A percentile compares a stretch with the other conserved stretches of the same genome.
Conservation (phyloP, 2,888 invertebrate species). For the Alitta virens region DNA sequence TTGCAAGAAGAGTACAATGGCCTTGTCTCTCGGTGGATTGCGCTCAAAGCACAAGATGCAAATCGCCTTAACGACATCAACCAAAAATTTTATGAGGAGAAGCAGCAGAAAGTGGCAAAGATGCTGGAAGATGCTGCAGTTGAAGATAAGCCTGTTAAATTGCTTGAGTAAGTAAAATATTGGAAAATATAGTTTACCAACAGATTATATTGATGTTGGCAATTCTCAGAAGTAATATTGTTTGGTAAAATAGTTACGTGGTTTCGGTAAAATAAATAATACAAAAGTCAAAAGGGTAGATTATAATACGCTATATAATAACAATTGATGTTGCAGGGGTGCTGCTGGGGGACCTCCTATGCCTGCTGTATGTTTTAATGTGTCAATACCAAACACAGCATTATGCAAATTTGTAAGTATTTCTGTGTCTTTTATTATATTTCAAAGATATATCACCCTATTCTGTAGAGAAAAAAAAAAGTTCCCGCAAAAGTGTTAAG, state of each 20-base stretch:
- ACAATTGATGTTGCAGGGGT: background rate
- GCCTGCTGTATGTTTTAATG: constrained; percentile 18
- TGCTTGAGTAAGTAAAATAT: background rate
- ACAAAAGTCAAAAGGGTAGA: too few relatives aligned
- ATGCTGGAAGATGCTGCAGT: constrained; percentile 63
- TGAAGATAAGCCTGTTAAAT: constrained; percentile 5
- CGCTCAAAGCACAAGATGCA: constrained; percentile 87
- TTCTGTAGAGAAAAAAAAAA: too few relatives aligned
- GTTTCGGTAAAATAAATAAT: too few relatives aligned
- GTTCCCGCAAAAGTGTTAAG: too few relatives aligned
- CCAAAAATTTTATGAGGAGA: constrained; percentile 72
- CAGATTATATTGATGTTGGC: too few relatives aligned
- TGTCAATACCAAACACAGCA: constrained; percentile 43
- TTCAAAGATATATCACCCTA: background rate
- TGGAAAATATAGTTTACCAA: too few relatives aligned
- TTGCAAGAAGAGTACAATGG: constrained; percentile 51
- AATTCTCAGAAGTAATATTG: too few relatives aligned
- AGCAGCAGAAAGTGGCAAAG: constrained; percentile 67
- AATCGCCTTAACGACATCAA: constrained; percentile 96
- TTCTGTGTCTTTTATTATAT: background rate
- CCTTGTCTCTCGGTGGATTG: constrained; percentile 69
- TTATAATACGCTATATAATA: background rate
- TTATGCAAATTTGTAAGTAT: constrained; percentile 45
- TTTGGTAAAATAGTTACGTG: too few relatives aligned
- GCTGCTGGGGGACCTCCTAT: background rate